Base-by-base conservation (phyloP, 2,797 vertebrate species). In the Bryconaethiops microstoma region DNA sequence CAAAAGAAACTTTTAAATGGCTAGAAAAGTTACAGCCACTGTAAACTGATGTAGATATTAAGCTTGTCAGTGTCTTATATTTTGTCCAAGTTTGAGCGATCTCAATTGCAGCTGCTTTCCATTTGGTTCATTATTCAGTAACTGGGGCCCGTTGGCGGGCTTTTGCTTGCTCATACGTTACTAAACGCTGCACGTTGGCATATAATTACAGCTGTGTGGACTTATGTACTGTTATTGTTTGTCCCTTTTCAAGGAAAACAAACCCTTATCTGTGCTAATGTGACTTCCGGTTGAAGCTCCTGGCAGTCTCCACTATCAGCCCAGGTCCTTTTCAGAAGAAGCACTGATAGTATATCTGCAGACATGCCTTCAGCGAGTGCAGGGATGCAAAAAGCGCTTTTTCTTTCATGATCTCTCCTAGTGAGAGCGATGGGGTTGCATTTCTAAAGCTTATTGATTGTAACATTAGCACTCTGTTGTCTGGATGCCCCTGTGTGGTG, bases 331-430 rank as follows among this genome's bases (percentile, higher is more conserved):
- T 82, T 45, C 81, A 85, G 50, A 68, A 69, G 71, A 63, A 55
- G 81, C 67, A 73, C 83, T 80, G 87, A 88, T 86, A 83, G 67
- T 74, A 50, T 88, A 82, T 88, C 85, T 85, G 42, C 42, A 76
- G 72, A 77, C 78, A 73, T 73, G 83, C 71, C 74, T 86, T 75
- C 17, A 76, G 76, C 48, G 21, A 80, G 84, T 39, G 74, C 42
- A 79, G 83, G 81, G 79, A 82, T 85, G 84, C 79, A 55, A 45
- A 76, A 45, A 76, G 63, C 19, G 23, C 39, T 73, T 81, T 57
- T 76, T 50, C 52, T 70, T 74, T 72, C 4, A 0, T 55, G 16
- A 57, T 75, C 64, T 40, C 74, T 1, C 13, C n/a, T 21, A 52
- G 63, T 12, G 48, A 67, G 59, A 67, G 75, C 62, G 81, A 76